These are phyloP conservation scores for Montipora efflorescens DNA, from an alignment of 64 coral and sea anemone genomes.

Conservation along the genomic window DNA sequence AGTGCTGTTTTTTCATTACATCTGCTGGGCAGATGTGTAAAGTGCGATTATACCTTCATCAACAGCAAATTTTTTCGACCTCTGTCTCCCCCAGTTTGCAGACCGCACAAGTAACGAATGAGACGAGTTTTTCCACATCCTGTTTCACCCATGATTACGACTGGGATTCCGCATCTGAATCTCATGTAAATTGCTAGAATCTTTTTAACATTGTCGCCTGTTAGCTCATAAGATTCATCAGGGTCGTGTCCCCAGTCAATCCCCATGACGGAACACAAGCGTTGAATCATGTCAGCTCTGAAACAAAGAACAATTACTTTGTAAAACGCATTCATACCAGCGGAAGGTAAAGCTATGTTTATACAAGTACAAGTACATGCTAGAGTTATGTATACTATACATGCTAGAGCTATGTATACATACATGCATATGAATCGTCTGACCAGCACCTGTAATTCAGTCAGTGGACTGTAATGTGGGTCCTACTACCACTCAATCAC, in stretches of 20 bases:
- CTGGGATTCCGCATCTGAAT: conserved; percentile 84
- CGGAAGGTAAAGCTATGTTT: not conserved
- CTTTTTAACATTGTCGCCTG: conserved; percentile 60
- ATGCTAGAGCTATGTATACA: too few species aligned
- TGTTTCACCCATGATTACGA: conserved; percentile 86
- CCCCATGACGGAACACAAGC: conserved; percentile 55
- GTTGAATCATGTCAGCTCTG: conserved; percentile 22
- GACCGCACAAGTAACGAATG: conserved; percentile 71
- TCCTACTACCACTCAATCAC: too few species aligned
- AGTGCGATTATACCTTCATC: conserved; percentile 65
- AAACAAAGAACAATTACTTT: not conserved
- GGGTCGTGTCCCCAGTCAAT: not conserved
- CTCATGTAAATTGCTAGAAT: conserved; percentile 70
- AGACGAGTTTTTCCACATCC: conserved; percentile 83
- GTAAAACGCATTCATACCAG: not conserved
- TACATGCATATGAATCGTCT: too few species aligned
- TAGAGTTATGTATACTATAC: too few species aligned
- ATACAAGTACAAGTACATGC: too few species aligned
- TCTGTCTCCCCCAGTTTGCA: conserved; percentile 38
- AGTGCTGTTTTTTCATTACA: not conserved
- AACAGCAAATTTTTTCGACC: conserved; percentile 64
- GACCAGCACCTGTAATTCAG: too few species aligned
- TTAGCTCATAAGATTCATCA: conserved; percentile 49
- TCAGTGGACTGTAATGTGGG: too few species aligned
- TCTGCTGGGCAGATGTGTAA: not conserved